These are phyloP conservation scores for Chelonus insularis DNA, from an alignment of 1,140 invertebrate species.

Conservation along the genomic window DNA sequence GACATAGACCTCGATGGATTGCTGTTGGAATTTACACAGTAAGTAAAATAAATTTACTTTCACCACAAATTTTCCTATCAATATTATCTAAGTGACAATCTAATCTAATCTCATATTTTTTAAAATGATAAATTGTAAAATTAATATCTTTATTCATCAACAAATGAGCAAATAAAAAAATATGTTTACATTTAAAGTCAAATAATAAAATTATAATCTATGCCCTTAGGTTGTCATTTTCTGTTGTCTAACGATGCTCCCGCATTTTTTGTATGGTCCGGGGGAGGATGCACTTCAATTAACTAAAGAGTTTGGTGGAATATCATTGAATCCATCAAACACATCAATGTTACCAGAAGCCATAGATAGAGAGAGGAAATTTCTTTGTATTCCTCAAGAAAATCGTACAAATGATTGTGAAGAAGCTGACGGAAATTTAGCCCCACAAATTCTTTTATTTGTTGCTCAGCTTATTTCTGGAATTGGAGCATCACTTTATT, in stretches of 20 bases:
- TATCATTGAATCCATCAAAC: constrained; percentile 31
- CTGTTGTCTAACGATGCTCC: constrained; percentile 71
- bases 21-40: constrained; percentile 70
- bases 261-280: constrained; percentile 74
- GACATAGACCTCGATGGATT: constrained; percentile 74
- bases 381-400: constrained; percentile 46
- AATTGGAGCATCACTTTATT: constrained; percentile 68
- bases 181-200: no score
- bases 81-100: background rate
- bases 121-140: background rate
- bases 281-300: constrained; percentile 69
- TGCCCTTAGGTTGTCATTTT: constrained; percentile 63
- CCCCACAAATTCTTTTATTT: constrained; percentile 66
- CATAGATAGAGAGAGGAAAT: constrained; percentile 49
- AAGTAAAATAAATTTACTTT: constrained; percentile 33
- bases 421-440: constrained; percentile 63
- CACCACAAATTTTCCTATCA: background rate
- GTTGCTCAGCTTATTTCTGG: constrained; percentile 69
- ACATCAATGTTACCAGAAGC: background rate
- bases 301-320: constrained; percentile 65
- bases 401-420: constrained; percentile 58
- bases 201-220: background rate
- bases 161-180: no score
- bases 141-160: background rate
- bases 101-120: no score